Conservation (phyloP, 2,888 invertebrate species). For the Loripinus fragilis region DNA sequence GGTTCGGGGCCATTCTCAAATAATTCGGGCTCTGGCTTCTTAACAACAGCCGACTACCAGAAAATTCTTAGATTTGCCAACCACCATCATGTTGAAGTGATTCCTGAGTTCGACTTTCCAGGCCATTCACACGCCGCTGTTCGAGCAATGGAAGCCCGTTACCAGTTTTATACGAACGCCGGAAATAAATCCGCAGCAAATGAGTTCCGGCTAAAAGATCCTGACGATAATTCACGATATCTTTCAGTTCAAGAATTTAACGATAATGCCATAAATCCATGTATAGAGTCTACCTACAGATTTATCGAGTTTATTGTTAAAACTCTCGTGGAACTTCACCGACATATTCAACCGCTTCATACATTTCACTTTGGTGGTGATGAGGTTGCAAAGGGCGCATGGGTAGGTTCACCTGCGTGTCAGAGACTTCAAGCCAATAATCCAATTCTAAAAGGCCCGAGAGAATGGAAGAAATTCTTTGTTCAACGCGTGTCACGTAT, state of each 20-base stretch:
- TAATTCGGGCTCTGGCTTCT: conserved; percentile 64
- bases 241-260: conserved; percentile 56
- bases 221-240: conserved; percentile 54
- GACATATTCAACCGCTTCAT: conserved; percentile 27
- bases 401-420: conserved; percentile 59
- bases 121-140: conserved; percentile 77
- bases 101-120: conserved; percentile 79
- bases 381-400: conserved; percentile 54
- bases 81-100: conserved; percentile 70
- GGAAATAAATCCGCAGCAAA: conserved; percentile 25
- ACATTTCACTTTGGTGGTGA: conserved; percentile 45
- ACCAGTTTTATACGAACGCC: conserved; percentile 6
- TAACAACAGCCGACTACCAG: conserved; percentile 71
- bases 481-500: conserved; percentile 7
- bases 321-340: conserved; percentile 32
- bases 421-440: neutral
- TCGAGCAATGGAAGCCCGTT: conserved; percentile 72
- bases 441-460: neutral
- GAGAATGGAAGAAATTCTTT: conserved; percentile 6
- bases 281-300: conserved; percentile 39
- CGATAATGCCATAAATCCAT: conserved; percentile 67
- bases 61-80: conserved; percentile 75
- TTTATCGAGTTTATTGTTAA: conserved; percentile 42
- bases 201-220: conserved; percentile 32
- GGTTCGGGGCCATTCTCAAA: conserved; percentile 54